phyloP scores from a whole-genome alignment of 2,113 vertebrate species.

The Myanophis thanlyinensis region DNA sequence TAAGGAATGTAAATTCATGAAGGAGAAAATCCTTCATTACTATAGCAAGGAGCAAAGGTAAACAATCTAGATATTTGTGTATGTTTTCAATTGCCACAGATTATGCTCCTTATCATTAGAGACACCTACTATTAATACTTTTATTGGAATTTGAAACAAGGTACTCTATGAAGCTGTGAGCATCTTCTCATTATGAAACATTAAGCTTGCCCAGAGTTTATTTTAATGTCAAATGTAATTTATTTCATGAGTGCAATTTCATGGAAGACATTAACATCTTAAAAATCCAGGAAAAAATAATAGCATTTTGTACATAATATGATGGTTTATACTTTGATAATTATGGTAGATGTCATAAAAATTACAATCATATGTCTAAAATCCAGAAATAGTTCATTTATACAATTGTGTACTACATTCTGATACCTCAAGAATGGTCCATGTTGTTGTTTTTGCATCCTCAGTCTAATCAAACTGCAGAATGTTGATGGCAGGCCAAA shows the following conservation, averaged over 20 bases:
- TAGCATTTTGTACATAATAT: too few species aligned
- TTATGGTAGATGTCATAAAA: background rate
- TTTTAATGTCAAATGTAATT: background rate
- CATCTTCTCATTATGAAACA: background rate
- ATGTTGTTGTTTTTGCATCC: background rate
- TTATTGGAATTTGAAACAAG: background rate
- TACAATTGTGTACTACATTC: background rate
- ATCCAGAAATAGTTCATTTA: background rate
- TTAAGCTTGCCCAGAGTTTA: background rate
- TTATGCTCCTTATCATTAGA: background rate
- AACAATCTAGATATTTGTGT: background rate
- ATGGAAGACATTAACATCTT: background rate
- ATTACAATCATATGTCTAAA: background rate
- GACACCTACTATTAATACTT: background rate
- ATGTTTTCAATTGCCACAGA: background rate
- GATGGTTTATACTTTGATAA: background rate
- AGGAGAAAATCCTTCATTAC: background rate
- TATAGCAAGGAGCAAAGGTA: background rate
- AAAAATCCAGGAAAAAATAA: background rate
- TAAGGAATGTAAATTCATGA: background rate
- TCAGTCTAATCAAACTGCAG: background rate
- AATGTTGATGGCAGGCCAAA: background rate
- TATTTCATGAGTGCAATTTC: background rate
- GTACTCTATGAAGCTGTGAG: background rate
- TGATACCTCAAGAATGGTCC: background rate